phyloP scores from a whole-genome alignment of 2,888 invertebrate genomes.

The Chymomyza caudatula region DNA sequence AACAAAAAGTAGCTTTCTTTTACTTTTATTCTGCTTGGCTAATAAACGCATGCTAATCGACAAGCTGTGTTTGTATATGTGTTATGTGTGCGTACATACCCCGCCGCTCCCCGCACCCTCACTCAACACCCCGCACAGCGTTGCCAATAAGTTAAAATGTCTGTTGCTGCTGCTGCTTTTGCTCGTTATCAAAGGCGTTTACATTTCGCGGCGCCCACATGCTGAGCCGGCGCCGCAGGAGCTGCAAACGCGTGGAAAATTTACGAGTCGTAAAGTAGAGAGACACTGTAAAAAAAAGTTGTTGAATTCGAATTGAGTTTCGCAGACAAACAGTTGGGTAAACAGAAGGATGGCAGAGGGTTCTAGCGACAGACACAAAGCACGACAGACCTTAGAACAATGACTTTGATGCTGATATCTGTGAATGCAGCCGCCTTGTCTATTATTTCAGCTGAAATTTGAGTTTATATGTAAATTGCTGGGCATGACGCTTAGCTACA shows the following conservation, averaged over 20 bases:
- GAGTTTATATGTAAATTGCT: slow-evolving; percentile 14
- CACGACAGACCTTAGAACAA: neutral
- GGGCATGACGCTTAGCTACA: too few relatives aligned
- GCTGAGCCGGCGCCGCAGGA: neutral
- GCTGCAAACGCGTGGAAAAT: neutral
- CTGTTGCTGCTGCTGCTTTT: neutral
- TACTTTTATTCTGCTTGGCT: slow-evolving; percentile 4
- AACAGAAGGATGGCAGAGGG: neutral
- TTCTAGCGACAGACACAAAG: neutral
- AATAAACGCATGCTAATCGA: slow-evolving; percentile 18
- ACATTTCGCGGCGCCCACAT: neutral
- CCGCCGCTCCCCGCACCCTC: neutral
- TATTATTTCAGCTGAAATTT: slow-evolving; percentile 17
- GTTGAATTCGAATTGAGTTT: slow-evolving; percentile 19
- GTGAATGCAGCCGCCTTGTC: neutral
- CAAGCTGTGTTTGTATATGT: slow-evolving; percentile 4
- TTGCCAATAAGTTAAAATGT: neutral
- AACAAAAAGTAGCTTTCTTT: neutral
- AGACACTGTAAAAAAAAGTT: neutral
- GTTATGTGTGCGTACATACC: neutral
- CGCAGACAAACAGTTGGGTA: slow-evolving; percentile 5
- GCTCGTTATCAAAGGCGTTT: neutral
- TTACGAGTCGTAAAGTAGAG: neutral
- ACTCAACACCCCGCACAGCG: neutral
- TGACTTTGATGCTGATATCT: slow-evolving; percentile 4